Evolutionary conservation across 2,888 invertebrate species (phyloP).

Genomic region (Dione juno): DNA sequence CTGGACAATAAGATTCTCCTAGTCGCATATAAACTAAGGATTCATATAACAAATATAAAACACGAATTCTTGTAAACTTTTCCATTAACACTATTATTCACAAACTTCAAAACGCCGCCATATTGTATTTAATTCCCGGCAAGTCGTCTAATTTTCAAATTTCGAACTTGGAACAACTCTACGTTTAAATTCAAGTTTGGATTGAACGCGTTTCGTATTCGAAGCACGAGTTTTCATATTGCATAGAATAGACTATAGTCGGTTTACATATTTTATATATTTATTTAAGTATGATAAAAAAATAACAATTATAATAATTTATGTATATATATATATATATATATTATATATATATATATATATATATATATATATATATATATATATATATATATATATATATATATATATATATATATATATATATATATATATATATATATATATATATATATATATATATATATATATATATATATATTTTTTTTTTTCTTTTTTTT

Average conservation of each 20-base stretch:
- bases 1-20: too few species aligned
- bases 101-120: slow-evolving; percentile 46
- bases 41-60: not conserved
- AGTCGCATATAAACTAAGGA: too few species aligned
- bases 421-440: too few species aligned
- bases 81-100: slow-evolving; percentile 22
- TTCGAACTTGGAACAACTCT: slow-evolving; percentile 75
- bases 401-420: too few species aligned
- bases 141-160: slow-evolving; percentile 80
- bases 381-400: too few species aligned
- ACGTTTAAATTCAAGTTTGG: slow-evolving; percentile 80
- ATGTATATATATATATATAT: too few species aligned
- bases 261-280: slow-evolving; percentile 13
- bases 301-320: too few species aligned
- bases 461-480: too few species aligned
- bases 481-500: not conserved
- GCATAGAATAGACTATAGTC: slow-evolving; percentile 44
- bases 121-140: slow-evolving; percentile 67
- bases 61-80: not conserved
- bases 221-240: slow-evolving; percentile 77
- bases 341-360: too few species aligned
- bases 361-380: too few species aligned
- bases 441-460: too few species aligned
- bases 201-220: slow-evolving; percentile 77
- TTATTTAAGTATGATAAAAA: not conserved